Conservation (phyloP, 2,797 vertebrate species). For the Dromococcyx pavoninus region DNA sequence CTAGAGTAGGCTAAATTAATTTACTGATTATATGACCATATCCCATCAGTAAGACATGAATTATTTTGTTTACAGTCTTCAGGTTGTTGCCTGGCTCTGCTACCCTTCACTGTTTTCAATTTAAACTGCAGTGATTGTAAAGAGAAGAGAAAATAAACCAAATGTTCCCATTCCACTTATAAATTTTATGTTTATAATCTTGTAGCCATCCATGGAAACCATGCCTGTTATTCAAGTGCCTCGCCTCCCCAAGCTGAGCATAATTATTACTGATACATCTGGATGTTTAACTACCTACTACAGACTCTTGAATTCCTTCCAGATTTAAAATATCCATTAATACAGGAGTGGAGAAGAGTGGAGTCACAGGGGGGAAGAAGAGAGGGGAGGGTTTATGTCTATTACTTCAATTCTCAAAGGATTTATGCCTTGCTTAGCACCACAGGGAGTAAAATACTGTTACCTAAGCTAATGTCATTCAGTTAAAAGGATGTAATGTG, state of each 20-base stretch:
- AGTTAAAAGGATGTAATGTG: neutral
- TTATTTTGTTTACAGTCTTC: conserved; percentile 78
- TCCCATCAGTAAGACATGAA: conserved; percentile 77
- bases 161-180: conserved; percentile 77
- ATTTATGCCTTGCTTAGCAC: conserved; percentile 64
- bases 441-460: conserved; percentile 34
- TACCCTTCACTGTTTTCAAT: conserved; percentile 77
- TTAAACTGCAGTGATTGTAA: conserved; percentile 74
- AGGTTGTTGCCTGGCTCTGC: conserved; percentile 76
- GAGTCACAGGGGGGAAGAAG: conserved; percentile 47
- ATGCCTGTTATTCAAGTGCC: conserved; percentile 71
- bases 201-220: conserved; percentile 77
- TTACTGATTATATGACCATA: conserved; percentile 78
- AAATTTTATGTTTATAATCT: conserved; percentile 79
- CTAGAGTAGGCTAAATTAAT: conserved; percentile 77
- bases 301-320: conserved; percentile 72
- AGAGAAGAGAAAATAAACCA: conserved; percentile 77
- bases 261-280: conserved; percentile 76
- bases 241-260: conserved; percentile 65
- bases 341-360: conserved; percentile 51
- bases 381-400: conserved; percentile 43
- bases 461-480: conserved; percentile 40
- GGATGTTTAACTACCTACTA: conserved; percentile 74
- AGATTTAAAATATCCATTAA: conserved; percentile 70
- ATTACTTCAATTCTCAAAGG: conserved; percentile 46